These are phyloP conservation scores for Tachina fera DNA, from an alignment of 2,888 invertebrate genomes.

Conservation along the genomic window DNA sequence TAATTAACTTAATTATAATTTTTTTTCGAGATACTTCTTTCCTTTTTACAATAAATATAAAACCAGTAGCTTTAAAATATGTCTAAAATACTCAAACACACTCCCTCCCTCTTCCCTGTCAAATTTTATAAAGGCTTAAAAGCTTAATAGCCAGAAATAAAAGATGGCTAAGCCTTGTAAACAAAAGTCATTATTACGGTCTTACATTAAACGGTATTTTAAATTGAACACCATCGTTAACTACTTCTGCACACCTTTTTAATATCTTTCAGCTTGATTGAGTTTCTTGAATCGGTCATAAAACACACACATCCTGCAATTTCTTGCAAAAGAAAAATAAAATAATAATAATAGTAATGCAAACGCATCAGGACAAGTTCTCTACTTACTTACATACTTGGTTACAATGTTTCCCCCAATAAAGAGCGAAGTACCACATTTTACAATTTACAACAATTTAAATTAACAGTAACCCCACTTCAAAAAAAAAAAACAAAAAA, in stretches of 20 bases:
- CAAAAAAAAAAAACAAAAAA: slow-evolving; percentile 2
- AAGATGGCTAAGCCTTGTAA: slow-evolving; percentile 31
- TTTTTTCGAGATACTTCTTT: no score
- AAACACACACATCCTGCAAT: slow-evolving; percentile 43
- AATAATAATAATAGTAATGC: not conserved
- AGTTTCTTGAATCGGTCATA: slow-evolving; percentile 31
- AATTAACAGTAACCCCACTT: slow-evolving; percentile 47
- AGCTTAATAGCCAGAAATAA: slow-evolving; percentile 21
- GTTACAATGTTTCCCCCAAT: slow-evolving; percentile 34
- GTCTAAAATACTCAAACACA: not conserved
- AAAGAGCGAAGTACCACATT: slow-evolving; percentile 10
- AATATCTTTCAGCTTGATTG: slow-evolving; percentile 57
- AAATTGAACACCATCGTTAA: slow-evolving; percentile 51
- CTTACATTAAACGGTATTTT: slow-evolving; percentile 59
- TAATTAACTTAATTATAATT: no score
- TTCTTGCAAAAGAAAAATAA: slow-evolving; percentile 18
- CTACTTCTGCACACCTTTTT: slow-evolving; percentile 54
- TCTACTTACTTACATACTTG: not conserved
- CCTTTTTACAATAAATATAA: no score
- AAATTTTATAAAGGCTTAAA: slow-evolving; percentile 22
- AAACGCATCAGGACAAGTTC: slow-evolving; percentile 15
- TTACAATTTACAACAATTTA: slow-evolving; percentile 42
- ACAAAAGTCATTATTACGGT: slow-evolving; percentile 53
- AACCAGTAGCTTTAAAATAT: no score
- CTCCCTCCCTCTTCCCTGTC: not conserved